Percentiles rank a stretch among this genome's conserved stretches.
Conservation (phyloP, 37 sponge, comb jelly and placozoan species). For the Axinella damicornis region DNA sequence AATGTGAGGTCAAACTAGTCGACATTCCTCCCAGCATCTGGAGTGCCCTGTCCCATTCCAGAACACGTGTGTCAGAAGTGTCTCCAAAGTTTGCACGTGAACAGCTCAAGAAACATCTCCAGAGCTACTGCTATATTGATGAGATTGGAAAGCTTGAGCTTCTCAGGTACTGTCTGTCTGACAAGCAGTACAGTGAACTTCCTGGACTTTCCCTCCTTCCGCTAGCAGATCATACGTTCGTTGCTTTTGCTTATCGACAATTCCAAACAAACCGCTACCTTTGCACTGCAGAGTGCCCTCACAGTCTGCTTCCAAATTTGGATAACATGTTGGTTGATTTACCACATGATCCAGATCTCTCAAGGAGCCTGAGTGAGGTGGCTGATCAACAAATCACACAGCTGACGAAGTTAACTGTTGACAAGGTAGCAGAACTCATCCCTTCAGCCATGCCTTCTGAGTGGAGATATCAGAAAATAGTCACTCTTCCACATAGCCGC, state of each 20-base stretch:
- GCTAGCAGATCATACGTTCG: conserved; percentile 48
- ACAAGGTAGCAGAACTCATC: background rate
- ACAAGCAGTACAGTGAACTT: conserved; percentile 42
- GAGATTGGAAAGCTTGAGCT: conserved; percentile 27
- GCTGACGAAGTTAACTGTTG: conserved; percentile 2
- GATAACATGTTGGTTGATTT: conserved; percentile 14
- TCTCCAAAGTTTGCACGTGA: conserved; percentile 18
- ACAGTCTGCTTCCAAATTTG: conserved; percentile 28
- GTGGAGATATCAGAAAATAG: background rate
- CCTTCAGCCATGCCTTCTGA: conserved; percentile 2
- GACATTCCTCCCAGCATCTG: conserved; percentile 6
- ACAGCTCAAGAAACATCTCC: background rate
- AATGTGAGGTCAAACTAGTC: conserved; percentile 43
- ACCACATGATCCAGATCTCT: background rate
- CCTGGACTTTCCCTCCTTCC: conserved; percentile 44
- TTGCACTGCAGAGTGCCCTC: conserved; percentile 34
- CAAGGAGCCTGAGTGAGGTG: background rate
- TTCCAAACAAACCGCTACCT: background rate
- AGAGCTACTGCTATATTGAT: conserved; percentile 19
- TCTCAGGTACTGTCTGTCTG: conserved; percentile 58
- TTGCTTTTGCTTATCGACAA: background rate
- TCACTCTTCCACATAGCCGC: background rate
- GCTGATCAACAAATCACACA: conserved; percentile 22
- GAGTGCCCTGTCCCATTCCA: background rate
- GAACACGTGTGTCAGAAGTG: background rate